Percentiles rank a stretch among this genome's conserved stretches.
phyloP scores from a whole-genome alignment of 1,140 invertebrate species.

The Drosophila miranda region DNA sequence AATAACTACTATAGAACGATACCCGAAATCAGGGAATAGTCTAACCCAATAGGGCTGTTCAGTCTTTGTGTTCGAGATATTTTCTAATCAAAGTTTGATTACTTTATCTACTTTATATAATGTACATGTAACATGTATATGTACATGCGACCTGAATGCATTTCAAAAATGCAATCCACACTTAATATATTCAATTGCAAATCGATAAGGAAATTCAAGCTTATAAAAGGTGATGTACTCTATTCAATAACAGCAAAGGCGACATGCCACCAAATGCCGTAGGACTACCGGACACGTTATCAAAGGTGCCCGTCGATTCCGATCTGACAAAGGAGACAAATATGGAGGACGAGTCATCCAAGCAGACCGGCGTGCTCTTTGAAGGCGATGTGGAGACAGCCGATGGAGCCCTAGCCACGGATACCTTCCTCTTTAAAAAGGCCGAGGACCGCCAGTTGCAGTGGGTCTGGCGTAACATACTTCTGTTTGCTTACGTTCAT shows the following conservation, averaged over 20 bases:
- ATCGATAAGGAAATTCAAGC: not conserved
- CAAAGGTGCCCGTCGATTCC: too few species aligned
- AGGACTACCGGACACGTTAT: slow-evolving; percentile 7
- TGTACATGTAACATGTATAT: too few species aligned
- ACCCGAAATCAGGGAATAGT: too few species aligned
- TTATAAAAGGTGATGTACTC: not conserved
- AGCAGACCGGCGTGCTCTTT: slow-evolving; percentile 85
- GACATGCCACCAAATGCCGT: slow-evolving; percentile 68
- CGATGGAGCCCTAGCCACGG: slow-evolving; percentile 83
- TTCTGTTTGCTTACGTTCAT: slow-evolving; percentile 93
- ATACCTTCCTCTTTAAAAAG: slow-evolving; percentile 71
- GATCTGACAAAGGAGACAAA: not conserved
- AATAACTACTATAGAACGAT: too few species aligned
- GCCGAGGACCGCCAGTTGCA: slow-evolving; percentile 82
- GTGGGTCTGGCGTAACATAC: slow-evolving; percentile 96
- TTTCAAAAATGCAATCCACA: too few species aligned
- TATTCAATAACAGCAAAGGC: not conserved
- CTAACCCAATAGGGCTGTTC: too few species aligned
- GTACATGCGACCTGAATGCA: too few species aligned
- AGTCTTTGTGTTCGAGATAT: too few species aligned
- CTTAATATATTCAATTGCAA: too few species aligned
- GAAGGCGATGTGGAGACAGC: slow-evolving; percentile 85
- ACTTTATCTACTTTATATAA: too few species aligned
- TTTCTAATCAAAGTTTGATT: too few species aligned
- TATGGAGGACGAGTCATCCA: slow-evolving; percentile 23